These are phyloP conservation scores for Mystacornis crossleyi DNA, from an alignment of 2,113 vertebrate genomes.

Conservation along the genomic window DNA sequence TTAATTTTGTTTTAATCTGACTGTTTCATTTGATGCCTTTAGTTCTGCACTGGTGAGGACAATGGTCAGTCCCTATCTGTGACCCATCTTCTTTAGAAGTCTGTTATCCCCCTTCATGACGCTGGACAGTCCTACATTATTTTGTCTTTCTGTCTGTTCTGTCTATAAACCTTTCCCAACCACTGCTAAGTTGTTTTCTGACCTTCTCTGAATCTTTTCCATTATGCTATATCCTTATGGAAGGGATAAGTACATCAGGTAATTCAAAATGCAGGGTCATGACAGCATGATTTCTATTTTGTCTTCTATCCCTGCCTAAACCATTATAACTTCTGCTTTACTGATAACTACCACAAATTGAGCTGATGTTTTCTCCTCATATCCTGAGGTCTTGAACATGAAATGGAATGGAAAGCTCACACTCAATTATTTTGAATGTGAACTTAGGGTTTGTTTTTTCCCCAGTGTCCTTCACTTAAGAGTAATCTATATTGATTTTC, in stretches of 20 bases:
- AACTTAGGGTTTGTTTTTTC: background rate
- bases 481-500: background rate
- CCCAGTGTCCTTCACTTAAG: background rate
- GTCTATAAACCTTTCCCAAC: background rate
- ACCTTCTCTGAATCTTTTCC: background rate
- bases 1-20: background rate
- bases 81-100: background rate
- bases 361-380: background rate
- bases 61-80: background rate
- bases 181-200: background rate
- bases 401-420: background rate
- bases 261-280: background rate
- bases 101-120: background rate
- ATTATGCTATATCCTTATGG: background rate
- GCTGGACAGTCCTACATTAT: background rate
- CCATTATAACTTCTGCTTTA: background rate
- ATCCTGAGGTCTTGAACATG: background rate
- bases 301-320: background rate
- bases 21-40: background rate
- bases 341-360: background rate
- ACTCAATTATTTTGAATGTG: background rate
- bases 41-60: background rate
- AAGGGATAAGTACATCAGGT: background rate
- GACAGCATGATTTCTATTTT: background rate
- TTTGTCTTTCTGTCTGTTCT: background rate